Conservation (phyloP, 2,113 vertebrate genomes). For the Albula goreensis region DNA sequence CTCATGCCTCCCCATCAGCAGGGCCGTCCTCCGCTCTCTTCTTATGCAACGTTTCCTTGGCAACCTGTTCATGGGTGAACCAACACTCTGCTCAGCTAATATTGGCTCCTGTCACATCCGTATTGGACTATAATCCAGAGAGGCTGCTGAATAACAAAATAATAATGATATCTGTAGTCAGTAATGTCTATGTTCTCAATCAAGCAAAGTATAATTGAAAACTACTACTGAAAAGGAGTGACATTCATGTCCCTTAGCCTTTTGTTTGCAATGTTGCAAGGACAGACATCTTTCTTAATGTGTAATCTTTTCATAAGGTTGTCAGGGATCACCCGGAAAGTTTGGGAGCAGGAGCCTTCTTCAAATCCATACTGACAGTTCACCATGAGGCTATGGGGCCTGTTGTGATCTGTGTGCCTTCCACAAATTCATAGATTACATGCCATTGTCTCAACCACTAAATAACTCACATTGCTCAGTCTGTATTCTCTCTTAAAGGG, state of each 20-base stretch:
- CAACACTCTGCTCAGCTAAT: conserved; percentile 70
- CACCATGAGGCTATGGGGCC: background rate
- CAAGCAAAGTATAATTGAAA: background rate
- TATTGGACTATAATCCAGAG: conserved; percentile 47
- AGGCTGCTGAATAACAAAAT: background rate
- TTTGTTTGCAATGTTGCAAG: background rate
- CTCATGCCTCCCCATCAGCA: conserved; percentile 67
- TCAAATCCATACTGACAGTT: background rate
- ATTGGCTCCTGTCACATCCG: conserved; percentile 63
- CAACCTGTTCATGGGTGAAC: conserved; percentile 75
- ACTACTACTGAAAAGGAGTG: background rate
- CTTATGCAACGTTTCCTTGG: conserved; percentile 77
- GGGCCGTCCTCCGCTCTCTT: conserved; percentile 63
- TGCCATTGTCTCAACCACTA: background rate
- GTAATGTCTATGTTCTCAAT: background rate
- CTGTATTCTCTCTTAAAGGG: background rate
- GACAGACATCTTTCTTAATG: background rate
- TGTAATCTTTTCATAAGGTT: background rate
- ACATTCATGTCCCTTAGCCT: background rate
- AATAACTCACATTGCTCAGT: background rate
- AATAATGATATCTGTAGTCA: background rate
- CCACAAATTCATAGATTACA: background rate
- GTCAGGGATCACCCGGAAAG: background rate
- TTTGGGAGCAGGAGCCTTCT: background rate
- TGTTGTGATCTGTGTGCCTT: background rate